Conservation (phyloP, 2,113 vertebrate species). For the Passerina amoena region DNA sequence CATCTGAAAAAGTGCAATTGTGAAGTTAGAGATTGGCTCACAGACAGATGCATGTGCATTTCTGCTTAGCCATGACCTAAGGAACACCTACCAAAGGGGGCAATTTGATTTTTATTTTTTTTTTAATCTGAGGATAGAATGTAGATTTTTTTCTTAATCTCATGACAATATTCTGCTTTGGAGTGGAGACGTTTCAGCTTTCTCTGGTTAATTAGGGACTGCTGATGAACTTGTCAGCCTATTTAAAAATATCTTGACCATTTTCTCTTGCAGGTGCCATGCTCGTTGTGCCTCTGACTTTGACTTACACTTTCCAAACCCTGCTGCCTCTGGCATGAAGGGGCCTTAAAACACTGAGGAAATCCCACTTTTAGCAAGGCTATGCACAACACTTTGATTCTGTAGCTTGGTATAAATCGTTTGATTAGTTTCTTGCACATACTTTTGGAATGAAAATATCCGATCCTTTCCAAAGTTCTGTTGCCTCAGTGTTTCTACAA, state of each 20-base stretch:
- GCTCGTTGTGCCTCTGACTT: neutral
- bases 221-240: neutral
- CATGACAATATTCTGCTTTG: neutral
- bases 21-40: neutral
- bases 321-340: neutral
- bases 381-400: neutral
- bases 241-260: neutral
- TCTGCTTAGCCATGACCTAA: neutral
- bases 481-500: neutral
- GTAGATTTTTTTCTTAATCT: neutral
- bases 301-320: neutral
- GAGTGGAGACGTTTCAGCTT: neutral
- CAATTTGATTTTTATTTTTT: neutral
- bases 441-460: neutral
- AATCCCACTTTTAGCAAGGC: neutral
- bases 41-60: neutral
- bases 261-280: neutral
- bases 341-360: neutral
- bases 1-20: neutral
- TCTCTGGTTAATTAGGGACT: neutral
- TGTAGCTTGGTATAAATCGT: neutral
- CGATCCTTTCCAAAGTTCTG: slow-evolving; percentile 6
- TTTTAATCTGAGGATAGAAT: neutral
- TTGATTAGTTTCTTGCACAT: neutral
- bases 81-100: neutral